These are phyloP conservation scores for Frankliniella fusca DNA, from an alignment of 2,888 invertebrate genomes.

Conservation along the genomic window DNA sequence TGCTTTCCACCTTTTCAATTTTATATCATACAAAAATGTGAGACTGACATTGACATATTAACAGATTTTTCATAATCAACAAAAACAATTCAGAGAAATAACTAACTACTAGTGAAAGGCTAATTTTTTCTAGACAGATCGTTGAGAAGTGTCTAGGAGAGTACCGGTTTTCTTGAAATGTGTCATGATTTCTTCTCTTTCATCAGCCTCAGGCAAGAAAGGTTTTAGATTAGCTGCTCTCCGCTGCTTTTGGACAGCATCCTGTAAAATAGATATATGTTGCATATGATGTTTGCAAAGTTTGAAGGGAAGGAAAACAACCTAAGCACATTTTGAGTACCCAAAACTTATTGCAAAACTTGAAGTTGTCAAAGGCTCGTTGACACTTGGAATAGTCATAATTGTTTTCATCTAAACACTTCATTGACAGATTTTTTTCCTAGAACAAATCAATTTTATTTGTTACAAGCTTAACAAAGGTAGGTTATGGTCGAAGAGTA, in stretches of 20 bases:
- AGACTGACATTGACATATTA: background rate
- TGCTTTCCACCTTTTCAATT: background rate
- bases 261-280: background rate
- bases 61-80: background rate
- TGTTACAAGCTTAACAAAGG: no score
- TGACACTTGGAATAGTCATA: slow-evolving; percentile 64
- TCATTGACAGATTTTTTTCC: slow-evolving; percentile 68
- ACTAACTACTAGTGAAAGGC: background rate
- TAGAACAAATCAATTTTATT: slow-evolving; percentile 46
- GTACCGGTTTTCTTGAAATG: background rate
- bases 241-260: background rate
- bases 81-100: background rate
- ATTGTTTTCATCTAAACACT: slow-evolving; percentile 66
- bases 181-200: background rate
- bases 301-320: background rate
- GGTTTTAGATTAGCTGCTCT: background rate
- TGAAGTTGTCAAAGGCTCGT: slow-evolving; percentile 69
- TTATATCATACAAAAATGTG: background rate
- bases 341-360: slow-evolving; percentile 77
- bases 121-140: background rate
- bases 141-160: background rate
- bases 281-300: background rate
- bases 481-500: no score
- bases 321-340: slow-evolving; percentile 49
- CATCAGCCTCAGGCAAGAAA: background rate